Conservation (phyloP, 2,888 invertebrate genomes). For the Corbicula japonica region DNA sequence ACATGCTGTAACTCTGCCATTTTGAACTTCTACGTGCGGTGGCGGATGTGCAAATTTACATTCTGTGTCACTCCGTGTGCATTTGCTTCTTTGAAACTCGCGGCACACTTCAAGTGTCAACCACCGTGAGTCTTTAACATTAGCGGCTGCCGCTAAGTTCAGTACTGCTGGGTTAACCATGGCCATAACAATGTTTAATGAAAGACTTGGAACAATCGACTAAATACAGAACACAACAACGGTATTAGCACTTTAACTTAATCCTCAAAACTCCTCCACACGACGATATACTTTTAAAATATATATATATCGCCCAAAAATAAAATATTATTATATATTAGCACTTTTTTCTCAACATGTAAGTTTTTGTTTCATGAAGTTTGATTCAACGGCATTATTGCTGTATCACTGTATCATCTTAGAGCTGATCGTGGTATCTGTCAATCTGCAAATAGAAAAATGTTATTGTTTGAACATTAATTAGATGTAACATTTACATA, state of each 20-base stretch:
- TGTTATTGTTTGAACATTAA: background rate
- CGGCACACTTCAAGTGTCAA: conserved; percentile 98
- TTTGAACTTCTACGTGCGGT: conserved; percentile 99
- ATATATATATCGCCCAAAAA: conserved; percentile 2
- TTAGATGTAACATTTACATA: background rate
- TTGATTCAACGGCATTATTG: conserved; percentile 7
- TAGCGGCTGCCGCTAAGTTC: conserved; percentile 71
- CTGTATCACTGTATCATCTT: conserved; percentile 21
- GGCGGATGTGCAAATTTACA: conserved; percentile 99
- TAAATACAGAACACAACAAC: conserved; percentile 59
- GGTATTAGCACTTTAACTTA: conserved; percentile 35
- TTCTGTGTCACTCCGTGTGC: conserved; percentile 98
- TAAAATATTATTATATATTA: conserved; percentile 9
- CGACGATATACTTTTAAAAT: background rate
- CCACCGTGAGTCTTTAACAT: conserved; percentile 98
- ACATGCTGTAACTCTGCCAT: conserved; percentile 99
- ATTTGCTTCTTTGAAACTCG: conserved; percentile 99
- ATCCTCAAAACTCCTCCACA: background rate
- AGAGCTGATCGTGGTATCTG: background rate
- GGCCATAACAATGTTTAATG: conserved; percentile 76
- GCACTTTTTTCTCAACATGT: conserved; percentile 8
- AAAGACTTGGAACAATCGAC: conserved; percentile 59
- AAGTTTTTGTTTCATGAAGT: background rate
- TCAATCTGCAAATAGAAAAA: background rate
- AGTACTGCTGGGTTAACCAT: conserved; percentile 79